Evolutionary conservation across 2,888 invertebrate genomes (phyloP), one percentile per base, ranked within the genome.

Genomic region (Diarsia brunnea): DNA sequence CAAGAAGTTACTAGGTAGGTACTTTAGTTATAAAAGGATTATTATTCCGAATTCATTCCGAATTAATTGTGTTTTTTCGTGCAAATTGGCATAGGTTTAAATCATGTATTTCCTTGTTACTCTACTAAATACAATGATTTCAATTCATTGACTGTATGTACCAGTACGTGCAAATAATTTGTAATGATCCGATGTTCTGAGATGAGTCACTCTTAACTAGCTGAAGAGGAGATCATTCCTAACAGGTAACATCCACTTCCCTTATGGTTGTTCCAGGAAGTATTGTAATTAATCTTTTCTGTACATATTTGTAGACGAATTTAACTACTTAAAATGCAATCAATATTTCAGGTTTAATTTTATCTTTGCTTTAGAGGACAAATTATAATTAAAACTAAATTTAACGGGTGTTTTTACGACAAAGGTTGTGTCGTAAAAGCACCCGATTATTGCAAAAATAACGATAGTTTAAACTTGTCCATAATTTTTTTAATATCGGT

Each of bases 401-500:
- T 21, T 3, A 58, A 31, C 63, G 12, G 12, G 11, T 58, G 67
- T 55, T 66, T 55, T 51, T 47, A 55, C 61, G 43, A 14, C 21
- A 60, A 7, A 38, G 7, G 8, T 1, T 38, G 38, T 38, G 38
- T 38, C 38, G 38, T 38, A 38, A 38, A 38, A 38, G 0, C 38
- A 38, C 38, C 7, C 38, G 38, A 38, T 67, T 67, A 78, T 49
- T 64, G 78, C 75, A 65, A 75, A 74, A 75, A 64, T 60, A 75
- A 81, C 51, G 47, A 68, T 51, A 64, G 19, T 64, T 51, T 31
- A 66, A 64, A 67, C 19, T 53, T 31, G 51, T 66, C 63, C 66
- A 73, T 78, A 16, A 78, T 64, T 45, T 24, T 64, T 83, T 79
- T 79, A 65, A 68, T 79, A 70, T 70, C 63, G 14, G n/a, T 49